Evolutionary conservation across 2,888 invertebrate species (phyloP).

Genomic region (Pinctada fucata): DNA sequence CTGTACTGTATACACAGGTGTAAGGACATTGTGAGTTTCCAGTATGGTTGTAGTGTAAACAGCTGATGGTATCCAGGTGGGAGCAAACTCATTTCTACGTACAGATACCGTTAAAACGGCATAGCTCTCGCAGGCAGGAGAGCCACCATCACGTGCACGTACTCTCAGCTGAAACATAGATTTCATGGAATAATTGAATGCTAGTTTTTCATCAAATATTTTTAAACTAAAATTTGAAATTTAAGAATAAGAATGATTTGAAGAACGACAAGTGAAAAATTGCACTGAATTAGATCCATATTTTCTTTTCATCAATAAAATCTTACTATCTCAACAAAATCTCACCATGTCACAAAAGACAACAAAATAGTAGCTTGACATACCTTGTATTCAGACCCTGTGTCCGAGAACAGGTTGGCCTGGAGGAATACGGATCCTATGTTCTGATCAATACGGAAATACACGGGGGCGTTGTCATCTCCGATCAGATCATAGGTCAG

Average conservation of each 20-base stretch:
- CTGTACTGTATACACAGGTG: slow-evolving; percentile 55
- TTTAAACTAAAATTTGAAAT: too few species aligned
- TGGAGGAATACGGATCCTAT: slow-evolving; percentile 88
- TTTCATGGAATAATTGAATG: too few species aligned
- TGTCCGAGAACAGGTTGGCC: slow-evolving; percentile 82
- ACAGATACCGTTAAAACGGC: slow-evolving; percentile 59
- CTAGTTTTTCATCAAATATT: too few species aligned
- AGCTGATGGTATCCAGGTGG: slow-evolving; percentile 50
- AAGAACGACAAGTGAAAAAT: too few species aligned
- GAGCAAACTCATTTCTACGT: slow-evolving; percentile 61
- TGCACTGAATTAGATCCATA: too few species aligned
- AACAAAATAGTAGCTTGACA: too few species aligned
- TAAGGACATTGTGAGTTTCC: slow-evolving; percentile 59
- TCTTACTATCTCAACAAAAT: too few species aligned
- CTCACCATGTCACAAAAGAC: too few species aligned
- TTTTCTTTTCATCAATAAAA: too few species aligned
- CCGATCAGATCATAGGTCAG: slow-evolving; percentile 66
- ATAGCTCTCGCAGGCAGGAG: slow-evolving; percentile 53
- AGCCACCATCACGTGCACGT: slow-evolving; percentile 62
- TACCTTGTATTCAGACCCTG: slow-evolving; percentile 49
- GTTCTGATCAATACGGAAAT: slow-evolving; percentile 92
- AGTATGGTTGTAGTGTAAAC: slow-evolving; percentile 57
- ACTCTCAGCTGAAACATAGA: slow-evolving; percentile 59
- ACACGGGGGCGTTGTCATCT: slow-evolving; percentile 75
- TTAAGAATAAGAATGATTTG: too few species aligned